phyloP scores from a whole-genome alignment of 2,888 invertebrate species.

The Lithosia quadra region DNA sequence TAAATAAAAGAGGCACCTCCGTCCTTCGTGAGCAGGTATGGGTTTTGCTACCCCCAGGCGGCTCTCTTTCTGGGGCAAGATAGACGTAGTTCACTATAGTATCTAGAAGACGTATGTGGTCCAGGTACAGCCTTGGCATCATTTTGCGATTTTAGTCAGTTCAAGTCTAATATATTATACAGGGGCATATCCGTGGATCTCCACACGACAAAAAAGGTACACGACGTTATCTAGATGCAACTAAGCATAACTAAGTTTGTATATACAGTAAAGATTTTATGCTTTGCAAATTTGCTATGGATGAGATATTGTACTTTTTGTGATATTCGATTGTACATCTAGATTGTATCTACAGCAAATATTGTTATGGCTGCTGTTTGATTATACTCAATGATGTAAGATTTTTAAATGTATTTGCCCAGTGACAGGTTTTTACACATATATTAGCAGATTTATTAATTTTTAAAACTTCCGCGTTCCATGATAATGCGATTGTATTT shows the following conservation, averaged over 20 bases:
- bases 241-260: neutral
- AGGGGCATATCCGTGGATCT: too few species aligned
- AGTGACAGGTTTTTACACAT: neutral
- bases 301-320: neutral
- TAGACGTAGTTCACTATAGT: too few species aligned
- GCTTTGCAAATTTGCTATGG: neutral
- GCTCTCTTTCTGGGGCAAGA: too few species aligned
- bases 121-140: too few species aligned
- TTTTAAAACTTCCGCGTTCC: slow-evolving; percentile 1
- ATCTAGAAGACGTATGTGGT: too few species aligned
- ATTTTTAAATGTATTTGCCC: neutral
- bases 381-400: neutral
- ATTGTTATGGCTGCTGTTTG: neutral
- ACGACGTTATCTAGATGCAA: neutral
- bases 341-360: neutral
- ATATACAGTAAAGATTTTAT: neutral
- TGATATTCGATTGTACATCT: neutral
- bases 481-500: neutral
- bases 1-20: too few species aligned
- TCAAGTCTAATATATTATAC: too few species aligned
- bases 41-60: too few species aligned
- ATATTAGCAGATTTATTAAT: neutral
- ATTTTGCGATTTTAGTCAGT: too few species aligned
- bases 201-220: too few species aligned
- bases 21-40: too few species aligned